Base-by-base conservation (phyloP, 2,797 vertebrate genomes). In the Darevskia mixta region DNA sequence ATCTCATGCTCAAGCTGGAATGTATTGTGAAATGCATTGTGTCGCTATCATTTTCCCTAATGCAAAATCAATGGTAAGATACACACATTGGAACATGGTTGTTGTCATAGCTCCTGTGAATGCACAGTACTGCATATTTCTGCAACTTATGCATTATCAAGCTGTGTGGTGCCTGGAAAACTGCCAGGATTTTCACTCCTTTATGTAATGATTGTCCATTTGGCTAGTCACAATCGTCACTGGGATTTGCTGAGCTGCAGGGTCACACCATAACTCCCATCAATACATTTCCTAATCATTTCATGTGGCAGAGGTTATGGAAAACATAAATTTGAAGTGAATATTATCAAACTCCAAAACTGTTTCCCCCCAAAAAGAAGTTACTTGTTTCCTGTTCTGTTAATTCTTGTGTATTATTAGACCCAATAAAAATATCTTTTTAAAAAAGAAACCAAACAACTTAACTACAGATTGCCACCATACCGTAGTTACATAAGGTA, bases 141-240 rank as follows among this genome's bases (percentile, higher is more conserved):
- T 49, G n/a, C 55, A 85, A 4, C 5, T 66, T 81, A 2, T 64
- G 18, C 2, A 84, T 92, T 35, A 81, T 88, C n/a, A 78, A 25
- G 58, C 85, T 2, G 86, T n/a, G 23, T 27, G 73, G n/a, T 3
- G 64, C 82, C 71, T 82, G 76, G 71, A 90, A 88, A 90, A 69
- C 1, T 88, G 3, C 4, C 25, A 86, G 35, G 43, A 82, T 38
- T 49, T 15, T 58, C 71, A 85, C 87, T n/a, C 38, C 88, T 55
- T 71, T 64, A 64, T 69, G 66, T 38, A 10, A 86, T 71, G 25
- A 71, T 77, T 35, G 76, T 76, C 61, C 32, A 86, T 90, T 76
- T 92, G 76, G 73, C 78, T 76, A 82, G 58, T 79, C 89, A 73
- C 3, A 61, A 25, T 71, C 79, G 61, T 69, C 67, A 81, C 9